Evolutionary conservation across 2,113 vertebrate genomes (phyloP), one percentile per base, ranked within the genome.

Genomic region (Micromys minutus): DNA sequence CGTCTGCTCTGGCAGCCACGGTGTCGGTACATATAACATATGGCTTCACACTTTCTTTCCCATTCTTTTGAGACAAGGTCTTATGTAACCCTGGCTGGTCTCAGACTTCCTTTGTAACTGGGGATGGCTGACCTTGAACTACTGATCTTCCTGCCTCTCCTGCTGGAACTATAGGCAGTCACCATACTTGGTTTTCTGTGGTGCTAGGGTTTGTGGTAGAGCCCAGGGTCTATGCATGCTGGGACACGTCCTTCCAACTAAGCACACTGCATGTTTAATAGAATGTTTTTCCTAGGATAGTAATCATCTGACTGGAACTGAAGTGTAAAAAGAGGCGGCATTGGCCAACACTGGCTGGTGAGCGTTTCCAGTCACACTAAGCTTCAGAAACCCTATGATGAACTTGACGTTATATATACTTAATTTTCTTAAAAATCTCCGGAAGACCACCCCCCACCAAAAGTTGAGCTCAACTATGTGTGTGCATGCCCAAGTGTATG

Each of bases 391-490:
- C 67, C 89, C 79, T 76, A 55, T 4, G 9, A 95, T 95, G 59
- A 63, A 21, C 12, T 45, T 89, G 19, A 87, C 94, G 65, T 86
- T 63, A 75, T 42, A 71, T 5, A 5, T 11, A 65, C 6, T 74
- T 11, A 77, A 67, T 88, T 94, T 87, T 79, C 55, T 87, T 83
- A 90, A 94, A 79, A 87, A 86, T 92, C 45, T 57, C 69, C 75
- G 34, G 5, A 50, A 63, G 94, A 79, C 24, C 22, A 39, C 11
- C 36, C 52, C 22, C 36, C 11, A 81, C 52, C 79, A 85, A 80
- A 59, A 42, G 34, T 86, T 77, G 92, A 84, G 36, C 88, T 71
- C 17, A 55, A 67, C 45, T 52, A 7, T 47, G 4, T 45, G 59
- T 63, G 57, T 63, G n/a, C 7, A 36, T 26, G 80, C 39, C 22